Percentiles rank a stretch among this genome's conserved stretches.
Conservation (phyloP, 2,888 invertebrate species). For the Thecocarcelia acutangulata region DNA sequence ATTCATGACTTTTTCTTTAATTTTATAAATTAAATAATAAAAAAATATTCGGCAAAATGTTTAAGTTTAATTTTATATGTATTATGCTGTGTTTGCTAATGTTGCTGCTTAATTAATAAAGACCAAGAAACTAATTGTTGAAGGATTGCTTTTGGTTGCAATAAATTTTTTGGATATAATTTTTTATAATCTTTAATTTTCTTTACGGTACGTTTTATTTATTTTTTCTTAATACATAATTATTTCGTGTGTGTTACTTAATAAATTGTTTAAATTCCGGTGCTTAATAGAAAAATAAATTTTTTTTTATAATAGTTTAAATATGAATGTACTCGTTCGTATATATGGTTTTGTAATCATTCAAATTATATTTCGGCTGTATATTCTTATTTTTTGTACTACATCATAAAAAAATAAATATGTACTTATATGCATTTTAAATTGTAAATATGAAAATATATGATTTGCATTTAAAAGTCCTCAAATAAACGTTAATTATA, state of each 20-base stretch:
- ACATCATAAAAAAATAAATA: slow-evolving; percentile 34
- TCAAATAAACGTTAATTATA: no score
- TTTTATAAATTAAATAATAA: not conserved
- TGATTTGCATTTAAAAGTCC: no score
- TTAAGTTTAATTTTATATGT: no score
- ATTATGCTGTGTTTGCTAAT: not conserved
- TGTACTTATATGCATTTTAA: not conserved
- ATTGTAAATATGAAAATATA: no score
- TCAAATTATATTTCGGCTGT: slow-evolving; percentile 38
- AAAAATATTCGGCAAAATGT: no score
- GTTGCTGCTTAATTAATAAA: slow-evolving; percentile 3
- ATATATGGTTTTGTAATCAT: not conserved
- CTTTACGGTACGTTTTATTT: slow-evolving; percentile 34
- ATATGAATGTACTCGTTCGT: slow-evolving; percentile 9
- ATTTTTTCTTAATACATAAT: slow-evolving; percentile 17
- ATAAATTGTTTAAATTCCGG: slow-evolving; percentile 48
- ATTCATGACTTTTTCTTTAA: no score
- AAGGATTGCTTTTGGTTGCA: slow-evolving; percentile 58
- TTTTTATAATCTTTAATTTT: slow-evolving; percentile 19
- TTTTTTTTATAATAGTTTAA: slow-evolving; percentile 29
- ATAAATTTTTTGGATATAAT: slow-evolving; percentile 35
- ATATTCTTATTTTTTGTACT: slow-evolving; percentile 49
- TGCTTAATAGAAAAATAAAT: slow-evolving; percentile 60
- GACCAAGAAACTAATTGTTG: slow-evolving; percentile 23
- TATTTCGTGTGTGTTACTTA: slow-evolving; percentile 26